phyloP scores from a whole-genome alignment of 2,113 vertebrate genomes.

The Oostethus manadensis region DNA sequence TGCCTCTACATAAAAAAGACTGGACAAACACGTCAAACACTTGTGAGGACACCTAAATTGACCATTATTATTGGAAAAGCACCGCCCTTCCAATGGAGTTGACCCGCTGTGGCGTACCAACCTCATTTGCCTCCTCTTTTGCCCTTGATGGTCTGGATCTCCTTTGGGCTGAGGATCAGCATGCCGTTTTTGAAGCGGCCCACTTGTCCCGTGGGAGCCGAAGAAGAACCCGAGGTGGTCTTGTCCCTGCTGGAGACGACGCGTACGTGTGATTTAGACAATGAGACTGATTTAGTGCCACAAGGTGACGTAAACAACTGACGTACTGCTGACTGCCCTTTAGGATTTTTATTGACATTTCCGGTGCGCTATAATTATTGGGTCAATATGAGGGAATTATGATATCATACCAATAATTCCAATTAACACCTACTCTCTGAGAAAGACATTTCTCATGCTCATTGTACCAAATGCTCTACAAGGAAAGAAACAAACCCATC shows the following conservation, averaged over 20 bases:
- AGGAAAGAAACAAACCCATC: too few species aligned
- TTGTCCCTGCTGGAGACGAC: constrained; percentile 63
- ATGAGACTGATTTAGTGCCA: not conserved
- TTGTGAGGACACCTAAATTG: too few species aligned
- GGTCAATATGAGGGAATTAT: too few species aligned
- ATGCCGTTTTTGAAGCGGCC: constrained; percentile 91
- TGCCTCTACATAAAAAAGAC: not conserved
- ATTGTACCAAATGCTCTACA: too few species aligned
- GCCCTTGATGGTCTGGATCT: constrained; percentile 86
- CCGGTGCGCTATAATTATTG: too few species aligned
- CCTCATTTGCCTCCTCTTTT: constrained; percentile 57
- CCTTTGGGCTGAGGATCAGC: constrained; percentile 79
- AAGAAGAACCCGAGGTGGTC: constrained; percentile 59
- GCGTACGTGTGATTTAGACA: not conserved
- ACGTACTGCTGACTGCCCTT: too few species aligned
- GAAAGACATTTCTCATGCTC: too few species aligned
- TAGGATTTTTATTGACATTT: too few species aligned
- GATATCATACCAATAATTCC: too few species aligned
- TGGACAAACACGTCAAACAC: not conserved
- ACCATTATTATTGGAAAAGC: too few species aligned
- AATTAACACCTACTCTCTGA: too few species aligned
- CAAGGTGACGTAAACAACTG: too few species aligned
- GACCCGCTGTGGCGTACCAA: not conserved
- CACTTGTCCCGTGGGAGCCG: constrained; percentile 76
- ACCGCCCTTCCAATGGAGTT: not conserved